Evolutionary conservation across 2,113 vertebrate genomes (phyloP), one percentile per base, ranked within the genome.

Genomic region (Eupsittula cactorum): DNA sequence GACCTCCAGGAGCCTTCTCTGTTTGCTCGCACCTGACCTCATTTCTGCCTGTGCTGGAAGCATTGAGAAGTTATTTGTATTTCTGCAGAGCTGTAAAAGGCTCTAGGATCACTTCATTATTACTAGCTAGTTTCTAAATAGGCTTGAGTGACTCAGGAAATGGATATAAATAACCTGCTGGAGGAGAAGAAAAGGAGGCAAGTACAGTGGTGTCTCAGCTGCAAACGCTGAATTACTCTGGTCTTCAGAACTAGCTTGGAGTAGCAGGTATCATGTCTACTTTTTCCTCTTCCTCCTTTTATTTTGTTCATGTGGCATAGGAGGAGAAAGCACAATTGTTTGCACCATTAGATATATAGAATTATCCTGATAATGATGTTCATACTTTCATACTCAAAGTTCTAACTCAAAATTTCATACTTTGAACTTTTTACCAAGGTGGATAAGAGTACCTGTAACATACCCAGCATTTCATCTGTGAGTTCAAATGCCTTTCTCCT

Each of bases 231-330:
- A 63, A 95, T 63, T 82, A 16, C 37, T 83, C n/a, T 47, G 10
- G 12, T 73, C 23, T 79, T 80, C 50, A 52, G 50, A 37, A 80
- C 15, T 63, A 74, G 24, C 21, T n/a, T 64, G 42, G 44, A 73
- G 37, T 73, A 69, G 52, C 31, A 50, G 13, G 14, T 41, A 14
- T 16, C 13, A 5, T 0, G 0, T 50, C 49, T 50, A 28, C 47
- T 74, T 77, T 47, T 57, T 10, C 41, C 37, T 86, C 18, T 27
- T 49, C 28, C 64, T 44, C 70, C 10, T 83, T 64, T 55, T 20
- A 28, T 73, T 49, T 46, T 52, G 5, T 63, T 85, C 7, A 3
- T 18, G 17, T 46, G 28, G 25, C 78, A 50, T 2, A 39, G 10
- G 6, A 6, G 5, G 9, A 87, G 47, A 62, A 55, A 76, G 35